These are phyloP conservation scores for Meandrusa payeni DNA, from an alignment of 2,888 invertebrate species.

Conservation along the genomic window DNA sequence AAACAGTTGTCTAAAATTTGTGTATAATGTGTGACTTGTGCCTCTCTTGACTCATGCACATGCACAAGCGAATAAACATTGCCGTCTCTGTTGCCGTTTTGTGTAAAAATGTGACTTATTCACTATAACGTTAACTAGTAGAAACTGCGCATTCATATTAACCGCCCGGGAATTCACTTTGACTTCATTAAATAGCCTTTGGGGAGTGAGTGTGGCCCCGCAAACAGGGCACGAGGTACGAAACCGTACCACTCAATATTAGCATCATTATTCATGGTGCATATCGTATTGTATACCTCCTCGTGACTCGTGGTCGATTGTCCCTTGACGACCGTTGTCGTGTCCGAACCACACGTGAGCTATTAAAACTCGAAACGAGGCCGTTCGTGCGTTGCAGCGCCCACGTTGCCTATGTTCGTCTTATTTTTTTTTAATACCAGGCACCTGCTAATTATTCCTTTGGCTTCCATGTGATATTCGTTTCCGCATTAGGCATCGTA, in stretches of 20 bases:
- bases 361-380: conserved; percentile 57
- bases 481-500: conserved; percentile 17
- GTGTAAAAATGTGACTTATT: no score
- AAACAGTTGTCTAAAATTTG: no score
- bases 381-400: conserved; percentile 55
- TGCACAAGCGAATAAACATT: no score
- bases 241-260: conserved; percentile 37
- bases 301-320: conserved; percentile 72
- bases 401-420: conserved; percentile 37
- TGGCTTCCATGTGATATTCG: conserved; percentile 1
- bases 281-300: conserved; percentile 47
- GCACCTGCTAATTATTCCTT: conserved; percentile 36
- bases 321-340: conserved; percentile 60
- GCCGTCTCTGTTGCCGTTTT: no score
- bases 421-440: conserved; percentile 33
- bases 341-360: conserved; percentile 63
- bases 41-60: no score
- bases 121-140: no score
- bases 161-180: neutral
- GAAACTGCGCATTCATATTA: no score
- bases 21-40: no score
- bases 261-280: conserved; percentile 62
- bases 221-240: conserved; percentile 13
- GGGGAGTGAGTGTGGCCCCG: conserved; percentile 8
- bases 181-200: conserved; percentile 15